These are phyloP conservation scores for Drosophila recens DNA, from an alignment of 2,888 invertebrate genomes.

Conservation along the genomic window DNA sequence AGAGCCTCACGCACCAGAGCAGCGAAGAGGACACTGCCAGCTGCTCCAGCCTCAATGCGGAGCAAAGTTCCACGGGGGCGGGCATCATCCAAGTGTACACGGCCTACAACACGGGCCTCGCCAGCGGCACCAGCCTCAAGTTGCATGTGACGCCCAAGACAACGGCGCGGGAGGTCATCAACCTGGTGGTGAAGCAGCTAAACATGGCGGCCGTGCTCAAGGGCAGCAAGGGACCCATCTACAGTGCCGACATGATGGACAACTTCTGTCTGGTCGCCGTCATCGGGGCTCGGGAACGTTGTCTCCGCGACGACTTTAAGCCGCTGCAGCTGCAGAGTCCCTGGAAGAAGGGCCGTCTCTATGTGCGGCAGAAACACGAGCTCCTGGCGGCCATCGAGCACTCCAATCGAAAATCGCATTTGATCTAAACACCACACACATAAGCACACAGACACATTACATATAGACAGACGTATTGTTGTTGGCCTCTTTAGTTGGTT, in stretches of 20 bases:
- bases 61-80: slow-evolving; percentile 59
- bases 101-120: slow-evolving; percentile 97
- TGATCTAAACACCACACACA: slow-evolving; percentile 70
- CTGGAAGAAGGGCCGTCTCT: slow-evolving; percentile 97
- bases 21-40: slow-evolving; percentile 81
- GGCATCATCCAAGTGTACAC: slow-evolving; percentile 93
- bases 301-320: slow-evolving; percentile 96
- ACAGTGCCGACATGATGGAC: slow-evolving; percentile 92
- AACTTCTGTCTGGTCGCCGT: slow-evolving; percentile 98
- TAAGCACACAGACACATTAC: too few relatives aligned
- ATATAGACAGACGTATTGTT: slow-evolving; percentile 25
- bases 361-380: slow-evolving; percentile 96
- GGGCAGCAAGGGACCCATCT: slow-evolving; percentile 94
- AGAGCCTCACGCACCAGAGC: slow-evolving; percentile 76
- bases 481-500: slow-evolving; percentile 49
- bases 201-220: slow-evolving; percentile 96
- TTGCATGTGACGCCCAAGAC: slow-evolving; percentile 97
- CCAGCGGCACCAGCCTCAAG: slow-evolving; percentile 96
- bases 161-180: slow-evolving; percentile 97
- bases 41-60: slow-evolving; percentile 71
- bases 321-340: slow-evolving; percentile 97
- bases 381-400: slow-evolving; percentile 95
- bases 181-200: slow-evolving; percentile 97
- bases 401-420: slow-evolving; percentile 91
- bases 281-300: slow-evolving; percentile 96